Base-by-base conservation (phyloP, 2,113 vertebrate genomes). In the Colossoma macropomum region DNA sequence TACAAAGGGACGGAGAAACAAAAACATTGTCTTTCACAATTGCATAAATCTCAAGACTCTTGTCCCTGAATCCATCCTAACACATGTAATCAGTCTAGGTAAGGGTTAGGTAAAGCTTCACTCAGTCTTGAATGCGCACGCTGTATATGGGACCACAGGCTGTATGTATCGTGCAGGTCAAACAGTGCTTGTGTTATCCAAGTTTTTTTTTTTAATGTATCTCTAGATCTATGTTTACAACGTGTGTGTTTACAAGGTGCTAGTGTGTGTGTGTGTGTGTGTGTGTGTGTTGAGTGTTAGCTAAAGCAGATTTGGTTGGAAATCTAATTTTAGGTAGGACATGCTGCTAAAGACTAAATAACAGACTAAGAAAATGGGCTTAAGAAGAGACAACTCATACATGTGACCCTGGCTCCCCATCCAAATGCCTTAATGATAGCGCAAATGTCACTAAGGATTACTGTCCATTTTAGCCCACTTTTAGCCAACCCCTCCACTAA, bases 31-130 rank as follows among this genome's bases (percentile, higher is more conserved):
- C 81, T 74, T 90, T 91, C 85, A 85, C 86, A 89, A 62, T 92
- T 94, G 91, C 92, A 93, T 93, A 93, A 93, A 91, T 77, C 86
- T 87, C 82, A 84, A 83, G 85, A 88, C 89, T 80, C 80, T 88
- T 62, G 89, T 93, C 91, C 92, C 91, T 93, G 94, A 93, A 93
- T 90, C 81, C 84, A 88, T 85, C 60, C 66, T 86, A 77, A 86
- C 77, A 50, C n/a, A 54, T 25, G 4, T 69, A 50, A 54, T 71
- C n/a, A 45, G 30, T 73, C 21, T 23, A 32, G 38, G 77, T 32
- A 56, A 17, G 30, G 16, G 56, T 25, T 21, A 21, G 48, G 56
- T 84, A 73, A 80, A 66, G 77, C 54, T 65, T 83, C 48, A 69
- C 45, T 82, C 72, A 50, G n/a, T 68, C 50, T 32, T 30, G 6